Evolutionary conservation across 2,113 vertebrate species (phyloP), one percentile per base, ranked within the genome.

Genomic region (Lucifuga dentata): DNA sequence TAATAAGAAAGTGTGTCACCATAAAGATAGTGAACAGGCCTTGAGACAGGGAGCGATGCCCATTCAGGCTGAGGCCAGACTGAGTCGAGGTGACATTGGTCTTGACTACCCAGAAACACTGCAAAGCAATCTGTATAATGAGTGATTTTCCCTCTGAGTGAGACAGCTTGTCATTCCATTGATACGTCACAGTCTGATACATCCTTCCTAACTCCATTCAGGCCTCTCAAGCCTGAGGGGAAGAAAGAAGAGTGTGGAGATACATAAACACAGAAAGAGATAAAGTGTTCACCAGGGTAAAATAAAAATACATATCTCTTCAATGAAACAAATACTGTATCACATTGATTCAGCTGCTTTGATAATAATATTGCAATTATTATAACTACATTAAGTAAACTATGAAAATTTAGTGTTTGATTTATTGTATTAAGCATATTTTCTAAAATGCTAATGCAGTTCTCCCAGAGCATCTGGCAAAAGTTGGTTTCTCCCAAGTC

Each of bases 51-150:
- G 33, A 44, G 43, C 29, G 19, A 46, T 62, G 68, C 33, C 67
- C 40, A 24, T 53, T 67, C 24, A 72, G 35, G 68, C 59, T 39
- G 38, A 12, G 71, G 72, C 65, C 76, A 77, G 64, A 70, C 74
- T 62, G 65, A 70, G 63, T 46, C 77, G 56, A 61, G 73, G 84
- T 87, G 84, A 86, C 70, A 73, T 79, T 85, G 83, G 87, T 75
- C 76, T 75, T 68, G 76, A 74, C 83, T 85, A 73, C 38, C 78
- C 78, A 76, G 76, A 91, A 78, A 80, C 68, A 56, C 63, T 50
- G 76, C 60, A 66, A 70, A 84, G 83, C 86, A 90, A 81, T 88
- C 77, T 89, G 85, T 84, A 75, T 92, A 91, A 93, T 88, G 87
- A 92, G 90, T 71, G 66, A 55, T 79, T 85, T 86, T 75, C 81